Evolutionary conservation across 2,888 invertebrate species (phyloP).

Genomic region (Drosophila merina): DNA sequence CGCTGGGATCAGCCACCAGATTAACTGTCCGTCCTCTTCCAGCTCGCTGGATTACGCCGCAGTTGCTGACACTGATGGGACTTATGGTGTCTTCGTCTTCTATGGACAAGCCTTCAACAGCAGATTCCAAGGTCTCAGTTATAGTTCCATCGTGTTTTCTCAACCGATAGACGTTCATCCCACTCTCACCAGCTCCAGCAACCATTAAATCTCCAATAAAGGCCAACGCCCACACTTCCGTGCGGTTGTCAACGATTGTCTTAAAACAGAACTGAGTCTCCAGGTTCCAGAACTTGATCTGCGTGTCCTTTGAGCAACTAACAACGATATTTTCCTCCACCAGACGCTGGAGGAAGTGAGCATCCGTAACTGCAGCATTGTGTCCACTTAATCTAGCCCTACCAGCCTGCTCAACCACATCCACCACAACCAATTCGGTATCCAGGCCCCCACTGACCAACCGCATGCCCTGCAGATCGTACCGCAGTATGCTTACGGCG

Average conservation of each 20-base stretch:
- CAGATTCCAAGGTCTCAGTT: slow-evolving; percentile 84
- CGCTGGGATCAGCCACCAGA: slow-evolving; percentile 89
- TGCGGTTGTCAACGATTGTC: slow-evolving; percentile 94
- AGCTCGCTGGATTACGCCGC: slow-evolving; percentile 91
- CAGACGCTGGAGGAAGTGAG: slow-evolving; percentile 87
- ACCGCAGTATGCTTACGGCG: slow-evolving; percentile 92
- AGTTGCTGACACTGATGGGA: slow-evolving; percentile 90
- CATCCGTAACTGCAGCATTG: slow-evolving; percentile 94
- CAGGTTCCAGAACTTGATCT: slow-evolving; percentile 98
- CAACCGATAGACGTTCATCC: slow-evolving; percentile 93
- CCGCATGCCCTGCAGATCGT: slow-evolving; percentile 92
- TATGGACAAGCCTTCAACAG: slow-evolving; percentile 82
- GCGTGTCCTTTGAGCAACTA: slow-evolving; percentile 95
- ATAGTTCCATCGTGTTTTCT: slow-evolving; percentile 83
- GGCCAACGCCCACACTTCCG: slow-evolving; percentile 94
- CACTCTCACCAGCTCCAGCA: slow-evolving; percentile 94
- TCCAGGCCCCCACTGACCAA: slow-evolving; percentile 95
- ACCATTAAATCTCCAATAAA: slow-evolving; percentile 92
- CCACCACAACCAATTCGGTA: slow-evolving; percentile 97
- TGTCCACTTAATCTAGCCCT: slow-evolving; percentile 95
- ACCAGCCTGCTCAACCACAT: slow-evolving; percentile 96
- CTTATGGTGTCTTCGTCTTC: slow-evolving; percentile 84
- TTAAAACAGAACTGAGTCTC: slow-evolving; percentile 97
- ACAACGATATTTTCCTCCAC: slow-evolving; percentile 86
- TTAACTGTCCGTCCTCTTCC: slow-evolving; percentile 92